Evolutionary conservation across 2,797 vertebrate genomes (phyloP).

Genomic region (Esox masquinongy): DNA sequence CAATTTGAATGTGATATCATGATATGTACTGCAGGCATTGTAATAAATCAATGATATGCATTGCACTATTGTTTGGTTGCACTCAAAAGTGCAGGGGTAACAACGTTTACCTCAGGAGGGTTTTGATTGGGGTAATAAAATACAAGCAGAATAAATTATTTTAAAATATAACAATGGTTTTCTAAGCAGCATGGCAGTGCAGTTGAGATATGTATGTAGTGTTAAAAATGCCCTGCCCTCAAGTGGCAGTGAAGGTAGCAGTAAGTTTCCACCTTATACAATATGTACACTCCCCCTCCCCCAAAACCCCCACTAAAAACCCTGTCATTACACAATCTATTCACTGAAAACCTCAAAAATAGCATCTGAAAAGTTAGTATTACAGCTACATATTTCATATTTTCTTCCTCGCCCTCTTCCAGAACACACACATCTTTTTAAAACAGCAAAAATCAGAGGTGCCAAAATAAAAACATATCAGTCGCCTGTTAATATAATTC

Average conservation of each 20-base stretch:
- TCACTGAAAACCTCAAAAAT: conserved; percentile 64
- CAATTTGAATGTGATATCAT: conserved; percentile 20
- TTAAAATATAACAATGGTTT: conserved; percentile 32
- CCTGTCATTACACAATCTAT: conserved; percentile 62
- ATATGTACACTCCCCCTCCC: conserved; percentile 62
- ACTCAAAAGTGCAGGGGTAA: conserved; percentile 7
- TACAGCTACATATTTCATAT: conserved; percentile 62
- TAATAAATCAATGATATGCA: conserved; percentile 13
- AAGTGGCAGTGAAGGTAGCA: conserved; percentile 73
- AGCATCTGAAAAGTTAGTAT: conserved; percentile 63
- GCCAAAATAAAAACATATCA: conserved; percentile 58
- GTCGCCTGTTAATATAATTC: conserved; percentile 67
- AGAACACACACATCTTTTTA: conserved; percentile 46
- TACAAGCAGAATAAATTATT: conserved; percentile 65
- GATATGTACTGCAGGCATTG: conserved; percentile 31
- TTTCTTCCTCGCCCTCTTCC: conserved; percentile 35
- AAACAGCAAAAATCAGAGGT: conserved; percentile 58
- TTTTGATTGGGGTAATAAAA: conserved; percentile 46
- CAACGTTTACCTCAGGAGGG: conserved; percentile 48
- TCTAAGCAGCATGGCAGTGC: conserved; percentile 64
- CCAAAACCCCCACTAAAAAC: conserved; percentile 35
- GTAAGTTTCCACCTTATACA: conserved; percentile 59
- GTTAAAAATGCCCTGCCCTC: conserved; percentile 39
- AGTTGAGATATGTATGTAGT: conserved; percentile 59
- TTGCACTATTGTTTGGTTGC: conserved; percentile 14